Evolutionary conservation across 2,113 vertebrate genomes (phyloP), one percentile per base, ranked within the genome.

Genomic region (Corythaeola cristata): DNA sequence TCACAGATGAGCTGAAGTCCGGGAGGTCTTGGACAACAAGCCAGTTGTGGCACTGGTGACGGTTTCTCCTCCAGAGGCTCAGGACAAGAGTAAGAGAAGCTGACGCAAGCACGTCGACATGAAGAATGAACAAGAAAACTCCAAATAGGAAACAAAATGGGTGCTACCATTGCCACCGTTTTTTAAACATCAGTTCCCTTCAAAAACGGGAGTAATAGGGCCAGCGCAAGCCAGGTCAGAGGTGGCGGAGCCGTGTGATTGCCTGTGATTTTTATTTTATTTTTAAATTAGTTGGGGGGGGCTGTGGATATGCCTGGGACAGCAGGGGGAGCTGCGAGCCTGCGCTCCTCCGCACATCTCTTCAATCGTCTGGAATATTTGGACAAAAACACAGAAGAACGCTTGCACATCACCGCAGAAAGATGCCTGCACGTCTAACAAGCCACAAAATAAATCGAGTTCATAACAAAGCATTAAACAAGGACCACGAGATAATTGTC

Each of bases 401-500:
- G 71, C 71, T 56, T 75, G 33, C 50, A 83, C 39, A 93, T 66
- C 68, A 75, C 49, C 39, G 52, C 1, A 63, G 60, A 90, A 95
- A 87, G 73, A 95, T 64, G 44, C 2, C 66, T 88, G 52, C 59
- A 66, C 23, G 49, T 73, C 88, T 88, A 92, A 94, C 26, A 80
- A 91, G 52, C 49, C 12, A 0, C 58, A 41, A 82, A 95, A 85
- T 35, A 77, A 69, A 58, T 49, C 18, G 7, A 89, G 83, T 81
- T 77, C 30, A 68, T 68, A 89, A 82, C 76, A 95, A 92, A 89
- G 74, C 66, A 90, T 89, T 97, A 85, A 96, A 94, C 67, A 95
- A 94, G 74, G 74, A 84, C 77, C 59, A 95, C 89, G 44, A 89
- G 67, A 91, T 91, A 94, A 96, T 75, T 85, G 96, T 95, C 93